Base-by-base conservation (phyloP, 2,113 vertebrate genomes). In the Oenanthe melanoleuca region DNA sequence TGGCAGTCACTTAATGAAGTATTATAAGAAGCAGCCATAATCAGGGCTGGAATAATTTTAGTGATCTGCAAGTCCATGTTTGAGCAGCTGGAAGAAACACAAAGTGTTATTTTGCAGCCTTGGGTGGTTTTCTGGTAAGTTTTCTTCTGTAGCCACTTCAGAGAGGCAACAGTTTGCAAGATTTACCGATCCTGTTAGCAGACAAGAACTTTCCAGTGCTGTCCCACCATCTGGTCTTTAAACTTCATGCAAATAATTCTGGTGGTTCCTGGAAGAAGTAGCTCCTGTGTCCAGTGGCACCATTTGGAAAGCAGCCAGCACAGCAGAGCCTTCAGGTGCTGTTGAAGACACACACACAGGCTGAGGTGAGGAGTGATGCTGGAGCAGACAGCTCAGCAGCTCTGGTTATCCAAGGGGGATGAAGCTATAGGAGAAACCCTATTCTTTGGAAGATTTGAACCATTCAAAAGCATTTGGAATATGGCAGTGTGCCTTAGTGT, bases 81-180 rank as follows among this genome's bases (percentile, higher is more conserved):
- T 89, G 45, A 90, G 79, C 59, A 77, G 33, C 65, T 93, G 59
- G 50, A 94, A 95, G 63, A 89, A 59, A 84, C 64, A 83, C 42
- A 37, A 45, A 84, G 37, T 71, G 34, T 82, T 83, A 50, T 75
- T 95, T 95, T 63, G 14, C 72, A 87, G 42, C 40, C 28, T 60
- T 52, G 75, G 60, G 56, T 88, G 17, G 6, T 80, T 96, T 88
- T 90, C 85, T 95, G 67, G 1, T 57, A 67, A 38, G 26, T 80
- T 94, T 82, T 92, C 60, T 83, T 93, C 47, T 33, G 24, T 45
- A 86, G 64, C 38, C 55, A 10, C 50, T 80, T 81, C 50, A 91
- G 14, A 73, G 57, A 66, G 34, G 59, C 25, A 85, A 45, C 16
- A 45, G 40, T 18, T 72, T 78, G 38, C 14, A 69, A 45, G 47